A percentile compares a stretch with the other conserved stretches of the same genome.
Conservation (phyloP, 2,888 invertebrate genomes). For the Rhynchonema sp. region DNA sequence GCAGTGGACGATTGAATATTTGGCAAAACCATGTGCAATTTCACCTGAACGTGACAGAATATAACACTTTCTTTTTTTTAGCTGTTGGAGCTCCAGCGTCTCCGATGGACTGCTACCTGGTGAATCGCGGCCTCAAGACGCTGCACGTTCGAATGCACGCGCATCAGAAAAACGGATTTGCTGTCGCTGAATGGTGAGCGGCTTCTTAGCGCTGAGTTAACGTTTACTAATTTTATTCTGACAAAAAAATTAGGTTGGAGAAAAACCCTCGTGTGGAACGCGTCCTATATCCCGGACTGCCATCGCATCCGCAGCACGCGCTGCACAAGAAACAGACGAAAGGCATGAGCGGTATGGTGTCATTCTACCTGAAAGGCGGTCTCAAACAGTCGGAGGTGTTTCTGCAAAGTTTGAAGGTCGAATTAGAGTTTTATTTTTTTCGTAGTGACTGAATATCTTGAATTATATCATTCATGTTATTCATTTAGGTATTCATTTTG, state of each 20-base stretch:
- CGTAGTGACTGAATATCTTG: too few species aligned
- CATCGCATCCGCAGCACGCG: conserved; percentile 65
- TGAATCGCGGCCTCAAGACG: conserved; percentile 73
- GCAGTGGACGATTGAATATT: too few species aligned
- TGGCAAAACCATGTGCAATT: too few species aligned
- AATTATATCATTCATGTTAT: too few species aligned
- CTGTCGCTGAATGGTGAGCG: conserved; percentile 60
- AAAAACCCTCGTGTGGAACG: too few species aligned
- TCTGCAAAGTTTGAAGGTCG: conserved; percentile 45
- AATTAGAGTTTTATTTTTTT: background rate
- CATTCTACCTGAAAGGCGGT: conserved; percentile 63
- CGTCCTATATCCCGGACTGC: conserved; percentile 40
- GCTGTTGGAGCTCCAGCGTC: conserved; percentile 82
- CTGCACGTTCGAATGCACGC: conserved; percentile 71
- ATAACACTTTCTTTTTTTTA: too few species aligned
- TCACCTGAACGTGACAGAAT: too few species aligned
- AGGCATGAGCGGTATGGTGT: conserved; percentile 77
- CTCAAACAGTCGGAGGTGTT: conserved; percentile 52
- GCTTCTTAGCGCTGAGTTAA: conserved; percentile 44
- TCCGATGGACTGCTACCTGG: conserved; percentile 83
- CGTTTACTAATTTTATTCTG: too few species aligned
- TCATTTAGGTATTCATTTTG: conserved; percentile 48
- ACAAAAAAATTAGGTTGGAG: too few species aligned
- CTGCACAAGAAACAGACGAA: conserved; percentile 56
- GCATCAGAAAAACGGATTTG: conserved; percentile 56